Percentiles rank a stretch among this genome's conserved stretches.
Evolutionary conservation across 2,888 invertebrate genomes (phyloP).

Genomic region (Brachycybe producta): DNA sequence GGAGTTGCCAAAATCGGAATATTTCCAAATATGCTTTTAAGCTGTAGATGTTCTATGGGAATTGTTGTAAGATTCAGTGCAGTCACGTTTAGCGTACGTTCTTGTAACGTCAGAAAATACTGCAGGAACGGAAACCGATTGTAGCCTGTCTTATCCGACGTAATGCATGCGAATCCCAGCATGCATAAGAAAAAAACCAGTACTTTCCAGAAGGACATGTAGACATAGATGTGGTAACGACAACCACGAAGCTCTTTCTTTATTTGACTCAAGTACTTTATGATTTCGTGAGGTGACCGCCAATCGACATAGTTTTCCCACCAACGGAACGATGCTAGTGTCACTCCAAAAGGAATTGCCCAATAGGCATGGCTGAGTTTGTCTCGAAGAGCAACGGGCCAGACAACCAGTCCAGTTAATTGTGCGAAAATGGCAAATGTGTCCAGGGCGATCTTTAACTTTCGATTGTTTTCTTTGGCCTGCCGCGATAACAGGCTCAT

Average conservation of each 20-base stretch:
- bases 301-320: constrained; percentile 97
- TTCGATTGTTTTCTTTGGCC: constrained; percentile 33
- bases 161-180: constrained; percentile 55
- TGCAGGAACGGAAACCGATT: constrained; percentile 63
- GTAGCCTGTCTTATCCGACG: constrained; percentile 26
- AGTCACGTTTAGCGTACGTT: too few species aligned
- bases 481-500: constrained; percentile 28
- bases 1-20: too few species aligned
- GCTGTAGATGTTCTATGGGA: too few species aligned
- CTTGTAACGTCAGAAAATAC: constrained; percentile 44
- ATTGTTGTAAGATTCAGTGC: too few species aligned
- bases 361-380: constrained; percentile 40
- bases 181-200: constrained; percentile 60
- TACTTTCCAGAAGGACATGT: constrained; percentile 86
- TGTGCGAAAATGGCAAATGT: constrained; percentile 49
- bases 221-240: constrained; percentile 78
- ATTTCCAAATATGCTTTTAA: too few species aligned
- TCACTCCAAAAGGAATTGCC: constrained; percentile 71
- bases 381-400: constrained; percentile 43
- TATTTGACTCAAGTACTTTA: constrained; percentile 59
- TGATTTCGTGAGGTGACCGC: constrained; percentile 44
- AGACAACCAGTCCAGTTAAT: constrained; percentile 51
- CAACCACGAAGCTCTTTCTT: constrained; percentile 52
- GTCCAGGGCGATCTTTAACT: constrained; percentile 41
- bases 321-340: constrained; percentile 85